Conservation (phyloP, 2,797 vertebrate species). For the Falco peregrinus region DNA sequence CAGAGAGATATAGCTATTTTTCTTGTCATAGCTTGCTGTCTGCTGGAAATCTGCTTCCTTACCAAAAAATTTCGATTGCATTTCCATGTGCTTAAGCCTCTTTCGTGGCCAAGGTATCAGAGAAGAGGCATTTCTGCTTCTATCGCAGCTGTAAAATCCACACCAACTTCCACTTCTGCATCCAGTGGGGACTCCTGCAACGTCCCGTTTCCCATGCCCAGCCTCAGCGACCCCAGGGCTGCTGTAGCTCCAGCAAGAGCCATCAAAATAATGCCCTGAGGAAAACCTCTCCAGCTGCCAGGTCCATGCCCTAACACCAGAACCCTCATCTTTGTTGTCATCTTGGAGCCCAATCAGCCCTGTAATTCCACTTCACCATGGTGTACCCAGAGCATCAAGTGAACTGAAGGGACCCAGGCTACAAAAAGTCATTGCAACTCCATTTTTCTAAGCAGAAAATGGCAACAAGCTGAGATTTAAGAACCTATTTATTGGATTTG, state of each 20-base stretch:
- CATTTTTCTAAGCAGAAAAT: neutral
- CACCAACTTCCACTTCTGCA: neutral
- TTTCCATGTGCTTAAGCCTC: neutral
- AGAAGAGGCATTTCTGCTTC: neutral
- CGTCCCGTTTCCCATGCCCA: accelerated
- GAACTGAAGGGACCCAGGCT: neutral
- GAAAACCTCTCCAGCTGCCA: neutral
- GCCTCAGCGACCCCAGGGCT: neutral
- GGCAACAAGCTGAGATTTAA: neutral
- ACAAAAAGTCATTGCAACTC: neutral
- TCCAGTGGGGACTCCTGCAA: neutral
- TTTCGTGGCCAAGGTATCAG: neutral
- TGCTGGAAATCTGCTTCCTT: conserved; percentile 10
- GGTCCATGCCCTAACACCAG: neutral
- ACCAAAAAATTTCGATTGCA: neutral
- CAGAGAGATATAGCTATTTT: neutral
- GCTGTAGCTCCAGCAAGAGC: neutral
- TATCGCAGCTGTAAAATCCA: neutral
- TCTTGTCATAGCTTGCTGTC: conserved; percentile 55
- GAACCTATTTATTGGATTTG: neutral
- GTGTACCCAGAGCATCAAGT: neutral
- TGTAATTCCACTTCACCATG: neutral
- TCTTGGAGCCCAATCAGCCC: neutral
- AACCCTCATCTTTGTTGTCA: neutral
- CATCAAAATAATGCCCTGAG: neutral